phyloP scores from a whole-genome alignment of 1,140 invertebrate genomes.

The Anthonomus grandis region DNA sequence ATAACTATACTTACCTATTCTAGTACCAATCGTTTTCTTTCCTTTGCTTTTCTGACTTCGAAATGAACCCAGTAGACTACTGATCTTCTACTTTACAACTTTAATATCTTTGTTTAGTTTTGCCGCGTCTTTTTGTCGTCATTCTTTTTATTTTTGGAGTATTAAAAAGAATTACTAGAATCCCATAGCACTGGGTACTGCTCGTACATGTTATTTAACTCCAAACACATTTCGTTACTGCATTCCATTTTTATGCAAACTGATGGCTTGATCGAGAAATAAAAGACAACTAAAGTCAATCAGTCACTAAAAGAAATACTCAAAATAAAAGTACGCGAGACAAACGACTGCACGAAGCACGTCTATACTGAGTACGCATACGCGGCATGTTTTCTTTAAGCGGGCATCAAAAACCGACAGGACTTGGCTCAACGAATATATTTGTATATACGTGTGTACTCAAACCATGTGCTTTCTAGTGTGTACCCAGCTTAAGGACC shows the following conservation, averaged over 20 bases:
- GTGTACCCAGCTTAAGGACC: too few species aligned
- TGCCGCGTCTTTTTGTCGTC: too few species aligned
- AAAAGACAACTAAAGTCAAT: constrained; percentile 6
- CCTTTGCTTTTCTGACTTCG: too few species aligned
- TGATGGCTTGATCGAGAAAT: constrained; percentile 4
- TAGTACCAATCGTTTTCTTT: too few species aligned
- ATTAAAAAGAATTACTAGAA: background rate
- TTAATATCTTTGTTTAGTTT: background rate
- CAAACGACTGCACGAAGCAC: background rate
- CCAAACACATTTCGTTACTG: constrained; percentile 3
- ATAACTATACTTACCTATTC: too few species aligned
- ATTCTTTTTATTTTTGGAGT: background rate
- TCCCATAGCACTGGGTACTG: too few species aligned
- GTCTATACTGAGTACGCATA: background rate
- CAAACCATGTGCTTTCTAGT: too few species aligned
- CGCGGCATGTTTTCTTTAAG: too few species aligned
- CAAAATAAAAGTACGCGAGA: constrained; percentile 5
- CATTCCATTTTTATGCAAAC: constrained; percentile 3
- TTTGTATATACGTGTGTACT: too few species aligned
- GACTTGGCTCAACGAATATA: background rate
- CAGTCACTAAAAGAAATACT: background rate
- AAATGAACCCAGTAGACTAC: too few species aligned
- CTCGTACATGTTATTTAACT: background rate
- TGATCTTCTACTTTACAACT: background rate
- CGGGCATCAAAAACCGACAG: background rate